phyloP scores from a whole-genome alignment of 2,113 vertebrate genomes.

The Sander vitreus region DNA sequence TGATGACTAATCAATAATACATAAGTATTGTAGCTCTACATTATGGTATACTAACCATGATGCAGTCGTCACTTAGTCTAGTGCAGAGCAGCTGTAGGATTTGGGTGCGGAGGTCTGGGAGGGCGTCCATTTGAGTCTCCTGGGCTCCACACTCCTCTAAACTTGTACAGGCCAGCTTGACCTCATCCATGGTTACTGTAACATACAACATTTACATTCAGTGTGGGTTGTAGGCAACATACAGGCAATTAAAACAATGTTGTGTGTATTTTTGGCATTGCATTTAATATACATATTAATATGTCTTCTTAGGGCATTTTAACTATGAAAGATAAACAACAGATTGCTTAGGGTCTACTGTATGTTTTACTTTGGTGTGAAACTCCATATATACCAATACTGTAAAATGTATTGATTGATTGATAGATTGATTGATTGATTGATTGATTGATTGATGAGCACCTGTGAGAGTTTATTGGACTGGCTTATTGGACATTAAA shows the following conservation, averaged over 20 bases:
- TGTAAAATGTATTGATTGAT: no score
- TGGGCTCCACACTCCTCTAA: not conserved
- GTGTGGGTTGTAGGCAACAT: not conserved
- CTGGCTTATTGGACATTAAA: no score
- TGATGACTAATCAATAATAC: not conserved
- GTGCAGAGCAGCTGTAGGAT: not conserved
- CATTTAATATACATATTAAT: not conserved
- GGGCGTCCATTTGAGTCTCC: not conserved
- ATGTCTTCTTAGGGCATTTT: not conserved
- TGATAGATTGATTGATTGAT: no score
- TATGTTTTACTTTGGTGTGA: no score
- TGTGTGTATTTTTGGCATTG: not conserved
- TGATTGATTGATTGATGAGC: no score
- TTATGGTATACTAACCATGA: not conserved
- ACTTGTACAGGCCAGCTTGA: not conserved
- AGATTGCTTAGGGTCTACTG: no score
- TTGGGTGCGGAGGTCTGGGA: not conserved
- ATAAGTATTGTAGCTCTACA: not conserved
- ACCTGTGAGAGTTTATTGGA: no score
- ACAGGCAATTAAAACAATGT: not conserved
- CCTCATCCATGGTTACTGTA: constrained; percentile 12
- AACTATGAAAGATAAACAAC: no score
- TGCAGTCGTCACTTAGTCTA: not conserved
- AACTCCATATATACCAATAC: no score
- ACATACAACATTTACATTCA: not conserved